Evolutionary conservation across 2,888 invertebrate species (phyloP), one percentile per base, ranked within the genome.

Genomic region (Lasioglossum lativentre): DNA sequence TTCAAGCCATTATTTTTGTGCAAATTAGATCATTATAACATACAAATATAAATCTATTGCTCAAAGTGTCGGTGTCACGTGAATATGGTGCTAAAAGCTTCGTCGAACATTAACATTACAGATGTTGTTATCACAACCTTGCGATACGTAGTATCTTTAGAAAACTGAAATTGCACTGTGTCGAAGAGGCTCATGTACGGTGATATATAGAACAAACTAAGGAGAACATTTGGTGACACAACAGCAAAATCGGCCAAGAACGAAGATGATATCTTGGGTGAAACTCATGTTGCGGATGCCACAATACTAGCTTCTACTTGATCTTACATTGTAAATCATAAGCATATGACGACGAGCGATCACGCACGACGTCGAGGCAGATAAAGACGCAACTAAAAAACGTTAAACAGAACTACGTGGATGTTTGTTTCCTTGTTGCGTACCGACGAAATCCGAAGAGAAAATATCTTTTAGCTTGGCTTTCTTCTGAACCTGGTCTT

Each of bases 391-490:
- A 87, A 83, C 85, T 87, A 88, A 85, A 83, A 75, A 80, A 86
- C 85, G 84, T 80, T 38, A 8, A 68, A 75, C 73, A 86, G 77
- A 89, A 78, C 88, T 89, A 89, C 86, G 79, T 86, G 3, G 85
- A 87, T 86, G 83, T 80, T 68, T 78, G 87, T 86, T 91, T 92
- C 90, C 89, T 92, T 92, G 80, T 93, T 93, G 94, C 94, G 93
- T 96, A 96, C 97, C 96, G 97, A 97, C 97, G 96, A 97, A 97
- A 96, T 97, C 97, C 95, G 97, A 97, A 95, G 97, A 97, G 96
- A 97, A 97, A 96, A 97, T 97, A 96, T 97, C 97, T 97, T 97
- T 97, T 96, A 98, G 97, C 97, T 97, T 97, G 96, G 97, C 97
- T 96, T 97, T 97, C 96, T 97, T 97, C 96, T 97, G 97, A 95